Base-by-base conservation (phyloP, 2,113 vertebrate species). In the Alectura lathami region DNA sequence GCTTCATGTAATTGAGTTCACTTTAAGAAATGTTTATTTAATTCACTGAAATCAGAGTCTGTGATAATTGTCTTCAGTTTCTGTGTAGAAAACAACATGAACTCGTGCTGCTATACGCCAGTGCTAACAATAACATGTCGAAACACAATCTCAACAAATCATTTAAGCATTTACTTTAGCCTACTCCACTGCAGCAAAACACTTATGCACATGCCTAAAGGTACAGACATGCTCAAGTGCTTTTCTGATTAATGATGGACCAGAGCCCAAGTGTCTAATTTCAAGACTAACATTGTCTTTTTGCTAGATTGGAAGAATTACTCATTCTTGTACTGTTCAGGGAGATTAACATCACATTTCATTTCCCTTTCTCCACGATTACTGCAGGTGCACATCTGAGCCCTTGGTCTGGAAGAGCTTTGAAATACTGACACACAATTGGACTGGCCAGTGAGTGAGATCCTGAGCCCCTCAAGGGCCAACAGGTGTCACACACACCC, bases 221-320 rank as follows among this genome's bases (percentile, higher is more conserved):
- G 66, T 85, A 94, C 2, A 94, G 86, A 73, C 74, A 91, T 34
- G 87, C 89, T 94, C 82, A 87, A 92, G 84, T 89, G 84, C 75
- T 86, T 94, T 76, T 75, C 84, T 96, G 91, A 96, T 73, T 92
- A 91, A 89, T 82, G 89, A 91, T 59, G 78, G 74, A 89, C 87
- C 27, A 29, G 45, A 92, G 78, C 86, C 84, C 87, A 48, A 96
- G 86, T 87, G 78, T 97, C 89, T 94, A 89, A 95, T 97, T 94
- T 94, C 77, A 73, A 91, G 81, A 81, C 62, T 86, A 89, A 84
- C 83, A 57, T 76, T 62, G 83, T 89, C 78, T 89, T 91, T 75
- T 27, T 80, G 78, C 57, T 93, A 92, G 81, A 91, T 84, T 84
- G 77, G 74, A 92, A 89, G 81, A 95, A 94, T 94, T 92, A 92